A percentile compares a stretch with the other conserved stretches of the same genome.
phyloP scores from a whole-genome alignment of 2,797 vertebrate species.

The Melanitta fusca region DNA sequence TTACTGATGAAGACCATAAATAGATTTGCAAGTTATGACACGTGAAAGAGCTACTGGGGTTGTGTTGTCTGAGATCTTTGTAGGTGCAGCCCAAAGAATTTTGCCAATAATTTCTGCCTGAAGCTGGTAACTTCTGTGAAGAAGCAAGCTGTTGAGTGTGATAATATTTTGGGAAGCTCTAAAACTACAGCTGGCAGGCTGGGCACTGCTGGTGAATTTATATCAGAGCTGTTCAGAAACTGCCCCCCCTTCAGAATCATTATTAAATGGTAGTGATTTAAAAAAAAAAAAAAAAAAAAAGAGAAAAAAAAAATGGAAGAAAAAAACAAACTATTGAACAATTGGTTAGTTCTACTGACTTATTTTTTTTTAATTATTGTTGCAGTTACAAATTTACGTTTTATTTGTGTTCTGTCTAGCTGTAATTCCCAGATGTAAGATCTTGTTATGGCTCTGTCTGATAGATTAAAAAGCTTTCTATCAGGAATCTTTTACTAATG shows the following conservation, averaged over 20 bases:
- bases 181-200: not conserved
- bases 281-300: too few relatives aligned
- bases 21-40: not conserved
- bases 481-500: slow-evolving; percentile 21
- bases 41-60: not conserved
- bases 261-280: not conserved
- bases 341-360: not conserved
- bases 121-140: not conserved
- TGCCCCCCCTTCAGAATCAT: not conserved
- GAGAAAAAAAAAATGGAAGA: too few relatives aligned
- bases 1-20: not conserved
- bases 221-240: not conserved
- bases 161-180: not conserved
- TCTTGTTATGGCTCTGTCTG: not conserved
- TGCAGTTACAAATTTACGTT: not conserved
- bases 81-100: not conserved
- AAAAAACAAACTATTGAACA: not conserved
- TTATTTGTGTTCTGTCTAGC: not conserved
- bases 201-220: not conserved
- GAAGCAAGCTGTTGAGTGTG: not conserved
- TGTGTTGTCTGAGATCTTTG: not conserved
- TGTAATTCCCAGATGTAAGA: slow-evolving; percentile 16
- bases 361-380: not conserved
- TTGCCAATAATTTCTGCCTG: not conserved
- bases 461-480: slow-evolving; percentile 39